Conservation (phyloP, 2,113 vertebrate species). For the Pituophis catenifer region DNA sequence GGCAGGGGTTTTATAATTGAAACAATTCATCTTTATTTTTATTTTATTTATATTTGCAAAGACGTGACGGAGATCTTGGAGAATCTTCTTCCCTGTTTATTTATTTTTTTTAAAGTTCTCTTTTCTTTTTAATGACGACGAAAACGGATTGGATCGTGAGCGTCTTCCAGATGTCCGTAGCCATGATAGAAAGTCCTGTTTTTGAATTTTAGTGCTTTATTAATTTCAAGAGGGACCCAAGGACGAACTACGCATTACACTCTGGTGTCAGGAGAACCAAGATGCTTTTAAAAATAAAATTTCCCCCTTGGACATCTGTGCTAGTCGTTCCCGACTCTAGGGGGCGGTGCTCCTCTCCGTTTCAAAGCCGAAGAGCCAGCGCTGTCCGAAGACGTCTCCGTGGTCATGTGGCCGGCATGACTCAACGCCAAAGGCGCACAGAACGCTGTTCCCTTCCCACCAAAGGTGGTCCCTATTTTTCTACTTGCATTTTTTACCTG, state of each 20-base stretch:
- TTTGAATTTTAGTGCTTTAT: not conserved
- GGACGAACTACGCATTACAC: not conserved
- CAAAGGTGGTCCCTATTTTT: too few species aligned
- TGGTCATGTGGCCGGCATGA: too few species aligned
- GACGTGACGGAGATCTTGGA: not conserved
- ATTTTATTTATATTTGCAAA: not conserved
- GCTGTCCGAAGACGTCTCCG: too few species aligned
- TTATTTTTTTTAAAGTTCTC: not conserved
- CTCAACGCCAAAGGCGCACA: too few species aligned
- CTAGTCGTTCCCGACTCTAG: too few species aligned
- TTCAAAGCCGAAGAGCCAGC: too few species aligned
- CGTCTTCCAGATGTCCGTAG: not conserved
- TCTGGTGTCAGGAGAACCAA: not conserved
- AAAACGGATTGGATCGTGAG: not conserved
- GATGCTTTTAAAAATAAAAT: too few species aligned
- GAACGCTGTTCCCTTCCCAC: too few species aligned
- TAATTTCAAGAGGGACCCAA: not conserved
- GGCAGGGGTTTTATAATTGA: not conserved
- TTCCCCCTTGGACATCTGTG: too few species aligned
- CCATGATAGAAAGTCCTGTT: not conserved
- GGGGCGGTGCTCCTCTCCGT: too few species aligned
- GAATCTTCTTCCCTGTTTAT: not conserved
- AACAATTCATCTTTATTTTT: not conserved
- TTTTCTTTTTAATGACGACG: too few species aligned
- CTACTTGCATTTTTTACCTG: too few species aligned